These are phyloP conservation scores for Trinorchestia longiramus DNA, from an alignment of 1,140 invertebrate genomes.

Conservation along the genomic window DNA sequence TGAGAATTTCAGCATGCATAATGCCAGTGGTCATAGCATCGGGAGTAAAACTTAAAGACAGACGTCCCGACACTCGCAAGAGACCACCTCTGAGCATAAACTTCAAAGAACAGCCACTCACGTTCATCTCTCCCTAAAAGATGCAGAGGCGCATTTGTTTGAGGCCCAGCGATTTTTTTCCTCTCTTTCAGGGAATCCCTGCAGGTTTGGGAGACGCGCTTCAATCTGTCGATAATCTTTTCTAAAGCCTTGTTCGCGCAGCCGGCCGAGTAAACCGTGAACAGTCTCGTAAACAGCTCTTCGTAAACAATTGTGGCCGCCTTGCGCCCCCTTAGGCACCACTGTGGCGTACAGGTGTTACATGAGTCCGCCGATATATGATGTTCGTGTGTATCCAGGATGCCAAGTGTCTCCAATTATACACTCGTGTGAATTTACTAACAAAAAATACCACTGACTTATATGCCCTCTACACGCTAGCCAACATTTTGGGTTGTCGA, in stretches of 20 bases:
- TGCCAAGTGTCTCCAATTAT: background rate
- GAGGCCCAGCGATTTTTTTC: background rate
- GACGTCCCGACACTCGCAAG: background rate
- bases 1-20: background rate
- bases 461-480: background rate
- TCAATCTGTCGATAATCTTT: conserved; percentile 25
- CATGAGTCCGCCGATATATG: background rate
- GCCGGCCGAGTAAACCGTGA: background rate
- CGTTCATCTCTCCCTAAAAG: background rate
- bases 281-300: background rate
- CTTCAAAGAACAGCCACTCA: background rate
- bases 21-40: background rate
- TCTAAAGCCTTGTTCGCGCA: background rate
- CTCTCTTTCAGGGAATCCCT: conserved; percentile 24
- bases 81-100: background rate
- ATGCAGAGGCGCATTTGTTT: background rate
- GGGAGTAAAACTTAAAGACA: background rate
- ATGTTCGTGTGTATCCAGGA: background rate
- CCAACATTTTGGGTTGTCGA: background rate
- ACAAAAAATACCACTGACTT: background rate
- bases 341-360: background rate
- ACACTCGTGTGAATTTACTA: background rate
- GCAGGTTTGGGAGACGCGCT: background rate
- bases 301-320: conserved; percentile 31
- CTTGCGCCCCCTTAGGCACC: background rate